Percentiles rank a stretch among this genome's conserved stretches.
phyloP scores from a whole-genome alignment of 1,140 invertebrate genomes.

The Aricia agestis region DNA sequence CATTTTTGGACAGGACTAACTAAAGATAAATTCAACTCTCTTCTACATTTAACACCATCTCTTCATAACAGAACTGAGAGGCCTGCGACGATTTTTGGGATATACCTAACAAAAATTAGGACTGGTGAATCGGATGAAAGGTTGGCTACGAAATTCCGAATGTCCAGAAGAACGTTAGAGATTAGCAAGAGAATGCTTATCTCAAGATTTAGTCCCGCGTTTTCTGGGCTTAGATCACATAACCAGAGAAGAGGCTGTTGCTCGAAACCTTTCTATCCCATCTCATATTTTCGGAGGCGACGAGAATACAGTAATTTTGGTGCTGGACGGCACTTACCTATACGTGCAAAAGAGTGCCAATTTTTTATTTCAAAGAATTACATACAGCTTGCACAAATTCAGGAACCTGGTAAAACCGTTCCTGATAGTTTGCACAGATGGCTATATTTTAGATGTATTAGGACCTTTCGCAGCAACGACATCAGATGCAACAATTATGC shows the following conservation, averaged over 20 bases:
- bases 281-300: not conserved
- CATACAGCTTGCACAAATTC: constrained; percentile 5
- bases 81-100: not conserved
- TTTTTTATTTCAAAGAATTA: constrained; percentile 2
- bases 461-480: constrained; percentile 24
- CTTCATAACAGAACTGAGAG: not conserved
- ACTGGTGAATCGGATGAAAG: constrained; percentile 2
- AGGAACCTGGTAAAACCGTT: constrained; percentile 26
- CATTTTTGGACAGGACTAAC: constrained; percentile 11
- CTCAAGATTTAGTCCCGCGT: constrained; percentile 3
- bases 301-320: not conserved
- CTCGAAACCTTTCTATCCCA: not conserved
- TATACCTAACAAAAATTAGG: constrained; percentile 15
- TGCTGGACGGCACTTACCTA: not conserved
- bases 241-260: not conserved
- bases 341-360: constrained; percentile 6
- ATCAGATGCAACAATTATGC: constrained; percentile 24
- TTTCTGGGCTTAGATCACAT: constrained; percentile 10
- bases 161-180: constrained; percentile 18
- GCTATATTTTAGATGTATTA: constrained; percentile 25
- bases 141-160: not conserved
- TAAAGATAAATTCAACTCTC: constrained; percentile 9
- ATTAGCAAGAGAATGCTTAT: constrained; percentile 8
- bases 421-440: constrained; percentile 25
- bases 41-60: constrained; percentile 14